A percentile compares a stretch with the other conserved stretches of the same genome.
These are phyloP conservation scores for Lytechinus variegatus DNA, from an alignment of 35 echinoderm and acorn worm species.

Conservation along the genomic window DNA sequence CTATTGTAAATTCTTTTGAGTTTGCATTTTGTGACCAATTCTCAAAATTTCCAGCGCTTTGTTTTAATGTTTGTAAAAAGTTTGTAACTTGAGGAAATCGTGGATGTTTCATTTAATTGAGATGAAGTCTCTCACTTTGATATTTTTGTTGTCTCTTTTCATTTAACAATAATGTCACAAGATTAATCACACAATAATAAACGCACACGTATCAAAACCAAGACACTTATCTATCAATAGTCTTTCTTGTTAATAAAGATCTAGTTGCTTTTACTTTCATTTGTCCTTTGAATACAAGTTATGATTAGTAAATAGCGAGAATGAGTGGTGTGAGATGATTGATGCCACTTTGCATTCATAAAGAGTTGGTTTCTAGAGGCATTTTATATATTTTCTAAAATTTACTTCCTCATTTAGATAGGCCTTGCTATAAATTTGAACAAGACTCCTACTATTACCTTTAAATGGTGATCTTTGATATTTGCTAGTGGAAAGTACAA, in stretches of 20 bases:
- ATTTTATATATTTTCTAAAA: neutral
- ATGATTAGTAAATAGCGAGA: neutral
- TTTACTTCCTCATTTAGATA: neutral
- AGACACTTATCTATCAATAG: neutral
- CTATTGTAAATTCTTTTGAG: too few relatives aligned
- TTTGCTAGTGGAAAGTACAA: too few relatives aligned
- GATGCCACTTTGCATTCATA: too few relatives aligned
- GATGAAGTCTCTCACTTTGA: too few relatives aligned
- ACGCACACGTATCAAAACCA: neutral
- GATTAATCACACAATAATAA: neutral
- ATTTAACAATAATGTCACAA: neutral
- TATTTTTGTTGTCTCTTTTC: too few relatives aligned
- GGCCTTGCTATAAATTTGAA: neutral
- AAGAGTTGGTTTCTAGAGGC: neutral
- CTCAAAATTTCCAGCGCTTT: too few relatives aligned
- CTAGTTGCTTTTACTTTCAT: neutral
- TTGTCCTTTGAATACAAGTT: neutral
- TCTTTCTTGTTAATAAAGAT: neutral
- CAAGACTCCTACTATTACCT: neutral
- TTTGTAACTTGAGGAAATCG: too few relatives aligned
- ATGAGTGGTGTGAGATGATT: neutral
- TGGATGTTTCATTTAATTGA: too few relatives aligned
- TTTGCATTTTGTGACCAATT: too few relatives aligned
- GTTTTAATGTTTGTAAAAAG: too few relatives aligned
- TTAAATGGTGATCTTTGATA: too few relatives aligned